Conservation (phyloP, 2,113 vertebrate genomes). For the Lepus timidus region DNA sequence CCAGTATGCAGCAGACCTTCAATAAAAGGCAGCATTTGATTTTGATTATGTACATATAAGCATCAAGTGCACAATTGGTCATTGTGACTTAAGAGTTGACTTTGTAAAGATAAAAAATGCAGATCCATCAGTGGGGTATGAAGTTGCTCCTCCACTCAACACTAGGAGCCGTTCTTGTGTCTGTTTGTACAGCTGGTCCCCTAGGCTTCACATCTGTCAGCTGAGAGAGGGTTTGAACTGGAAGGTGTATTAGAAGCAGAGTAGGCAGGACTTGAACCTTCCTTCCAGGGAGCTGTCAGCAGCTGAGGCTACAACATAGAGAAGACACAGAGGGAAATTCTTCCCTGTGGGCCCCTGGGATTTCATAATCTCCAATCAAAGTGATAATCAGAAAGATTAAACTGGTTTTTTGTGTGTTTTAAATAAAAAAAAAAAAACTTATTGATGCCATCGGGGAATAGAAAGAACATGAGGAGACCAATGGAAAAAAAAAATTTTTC, state of each 20-base stretch:
- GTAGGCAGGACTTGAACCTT: too few relatives aligned
- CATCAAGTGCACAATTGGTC: not conserved
- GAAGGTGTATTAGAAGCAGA: too few relatives aligned
- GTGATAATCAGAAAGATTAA: conserved; percentile 11
- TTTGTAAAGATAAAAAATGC: conserved; percentile 50
- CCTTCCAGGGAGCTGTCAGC: not conserved
- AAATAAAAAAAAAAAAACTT: not conserved
- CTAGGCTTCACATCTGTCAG: not conserved
- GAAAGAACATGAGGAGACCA: not conserved
- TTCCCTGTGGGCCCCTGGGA: not conserved
- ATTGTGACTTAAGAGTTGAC: conserved; percentile 43
- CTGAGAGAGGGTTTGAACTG: not conserved
- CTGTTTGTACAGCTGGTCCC: conserved; percentile 65
- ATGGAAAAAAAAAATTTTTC: not conserved
- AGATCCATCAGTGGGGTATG: not conserved
- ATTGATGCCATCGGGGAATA: not conserved
- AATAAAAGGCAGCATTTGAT: conserved; percentile 5
- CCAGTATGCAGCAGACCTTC: not conserved
- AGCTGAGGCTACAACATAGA: not conserved
- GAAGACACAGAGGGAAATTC: not conserved
- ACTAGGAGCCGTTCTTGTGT: not conserved
- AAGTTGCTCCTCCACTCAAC: not conserved
- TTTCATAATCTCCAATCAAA: conserved; percentile 5
- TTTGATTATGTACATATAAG: not conserved
- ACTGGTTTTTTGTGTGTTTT: not conserved